Base-by-base conservation (phyloP, 1,140 invertebrate species). In the Zaprionus gabonicus region DNA sequence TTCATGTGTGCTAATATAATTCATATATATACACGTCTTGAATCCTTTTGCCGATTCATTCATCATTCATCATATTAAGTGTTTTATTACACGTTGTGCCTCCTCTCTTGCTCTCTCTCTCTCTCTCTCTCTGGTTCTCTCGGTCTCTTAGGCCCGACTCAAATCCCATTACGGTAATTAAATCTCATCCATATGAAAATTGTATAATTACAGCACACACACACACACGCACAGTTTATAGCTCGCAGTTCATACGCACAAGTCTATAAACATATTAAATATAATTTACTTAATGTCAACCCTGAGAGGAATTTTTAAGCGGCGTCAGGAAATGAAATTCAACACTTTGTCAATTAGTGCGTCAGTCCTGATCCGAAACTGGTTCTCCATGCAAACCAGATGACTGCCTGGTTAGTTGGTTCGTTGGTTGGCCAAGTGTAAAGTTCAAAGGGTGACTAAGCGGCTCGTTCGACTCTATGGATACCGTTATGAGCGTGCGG, bases 151-250 rank as follows among this genome's bases (percentile, higher is more conserved):
- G 64, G 76, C 70, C 51, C 28, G 69, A 60, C 78, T 91, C 74
- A 91, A 91, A 84, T 91, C 90, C 90, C 90, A 91, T 91, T 91
- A 91, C 82, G 81, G 90, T 91, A 91, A 91, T 91, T 91, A 91
- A 91, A 91, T 91, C 90, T 87, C 86, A 82, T 86, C 73, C 86
- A 91, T 91, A 87, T 84, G 90, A 91, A 91, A 86, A 91, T 91
- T 91, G 86, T 81, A 91, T 91, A 91, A 91, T 91, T 91, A 91
- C 76, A 80, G 49, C 75, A 70, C 56, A 71, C 67, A 78, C 60
- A 71, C 46, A 59, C 13, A 71, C 44, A 59, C 13, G 71, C 63
- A 62, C 38, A 63, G 63, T 72, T 76, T 62, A 87, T 68, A 49
- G 31, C 71, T 73, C 66, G 62, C 76, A 77, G 74, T 79, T 84